A percentile compares a stretch with the other conserved stretches of the same genome.
Conservation (phyloP, 2,113 vertebrate species). For the Nansenia antarctica region DNA sequence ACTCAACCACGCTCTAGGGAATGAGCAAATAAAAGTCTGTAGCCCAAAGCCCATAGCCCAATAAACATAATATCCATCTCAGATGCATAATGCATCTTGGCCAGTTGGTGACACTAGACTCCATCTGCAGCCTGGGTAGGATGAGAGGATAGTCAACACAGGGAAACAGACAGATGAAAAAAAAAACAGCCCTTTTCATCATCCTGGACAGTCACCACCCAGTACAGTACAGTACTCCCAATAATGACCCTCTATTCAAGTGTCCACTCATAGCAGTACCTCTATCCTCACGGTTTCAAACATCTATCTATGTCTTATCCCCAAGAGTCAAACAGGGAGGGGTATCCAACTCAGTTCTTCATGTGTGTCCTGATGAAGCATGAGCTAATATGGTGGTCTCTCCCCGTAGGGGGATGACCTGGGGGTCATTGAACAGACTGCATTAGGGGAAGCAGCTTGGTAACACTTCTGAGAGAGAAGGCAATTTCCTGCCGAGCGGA, state of each 20-base stretch:
- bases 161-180: background rate
- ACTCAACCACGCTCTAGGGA: background rate
- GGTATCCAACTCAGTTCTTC: no score
- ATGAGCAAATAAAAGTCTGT: no score
- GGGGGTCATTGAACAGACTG: background rate
- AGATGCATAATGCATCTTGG: background rate
- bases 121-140: conserved; percentile 38
- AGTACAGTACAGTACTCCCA: no score
- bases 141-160: background rate
- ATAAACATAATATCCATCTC: background rate
- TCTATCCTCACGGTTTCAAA: no score
- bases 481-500: conserved; percentile 45
- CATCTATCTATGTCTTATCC: no score
- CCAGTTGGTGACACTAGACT: conserved; percentile 27
- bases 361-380: background rate
- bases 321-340: no score
- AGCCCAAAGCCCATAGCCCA: background rate
- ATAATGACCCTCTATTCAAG: no score
- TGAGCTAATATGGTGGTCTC: no score
- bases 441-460: background rate
- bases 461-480: background rate
- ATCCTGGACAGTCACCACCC: no score
- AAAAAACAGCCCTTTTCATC: no score
- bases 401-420: background rate
- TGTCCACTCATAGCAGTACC: no score